A percentile compares a stretch with the other conserved stretches of the same genome.
Evolutionary conservation across 2,888 invertebrate genomes (phyloP).

Genomic region (Tupiocoris notatus): DNA sequence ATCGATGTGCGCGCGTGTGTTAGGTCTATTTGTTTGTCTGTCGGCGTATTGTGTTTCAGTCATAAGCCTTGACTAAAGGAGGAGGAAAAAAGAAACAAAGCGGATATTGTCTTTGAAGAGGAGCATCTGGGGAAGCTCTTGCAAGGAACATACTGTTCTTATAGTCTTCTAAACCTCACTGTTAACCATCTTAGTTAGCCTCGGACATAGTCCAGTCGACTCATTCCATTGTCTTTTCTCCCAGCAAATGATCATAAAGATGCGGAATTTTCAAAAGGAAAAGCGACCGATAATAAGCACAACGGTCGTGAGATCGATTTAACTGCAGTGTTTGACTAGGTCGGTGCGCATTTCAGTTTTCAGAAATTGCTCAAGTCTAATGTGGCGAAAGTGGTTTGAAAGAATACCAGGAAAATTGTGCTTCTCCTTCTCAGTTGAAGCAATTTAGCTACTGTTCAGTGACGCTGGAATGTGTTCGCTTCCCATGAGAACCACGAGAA

Average conservation of each 20-base stretch:
- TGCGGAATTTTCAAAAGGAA: not conserved
- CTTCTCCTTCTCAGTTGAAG: no score
- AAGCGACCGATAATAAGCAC: not conserved
- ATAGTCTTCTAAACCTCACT: not conserved
- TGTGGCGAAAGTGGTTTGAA: not conserved
- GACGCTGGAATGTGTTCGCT: no score
- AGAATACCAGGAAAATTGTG: not conserved
- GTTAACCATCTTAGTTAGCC: not conserved
- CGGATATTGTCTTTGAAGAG: not conserved
- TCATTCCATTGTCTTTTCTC: slow-evolving; percentile 28
- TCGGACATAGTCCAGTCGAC: not conserved
- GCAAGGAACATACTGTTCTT: not conserved
- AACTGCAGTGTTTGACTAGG: not conserved
- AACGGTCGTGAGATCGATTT: not conserved
- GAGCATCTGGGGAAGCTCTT: not conserved
- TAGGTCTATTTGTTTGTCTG: not conserved
- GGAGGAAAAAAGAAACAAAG: not conserved
- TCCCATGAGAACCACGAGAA: no score
- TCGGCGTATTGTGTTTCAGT: not conserved
- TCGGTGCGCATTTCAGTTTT: not conserved
- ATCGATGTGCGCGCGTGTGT: not conserved
- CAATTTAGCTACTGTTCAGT: no score
- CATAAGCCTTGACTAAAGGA: not conserved
- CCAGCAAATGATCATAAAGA: not conserved
- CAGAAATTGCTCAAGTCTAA: not conserved